Conservation (phyloP, 2,797 vertebrate genomes). For the Neosilurus hyrtlii region DNA sequence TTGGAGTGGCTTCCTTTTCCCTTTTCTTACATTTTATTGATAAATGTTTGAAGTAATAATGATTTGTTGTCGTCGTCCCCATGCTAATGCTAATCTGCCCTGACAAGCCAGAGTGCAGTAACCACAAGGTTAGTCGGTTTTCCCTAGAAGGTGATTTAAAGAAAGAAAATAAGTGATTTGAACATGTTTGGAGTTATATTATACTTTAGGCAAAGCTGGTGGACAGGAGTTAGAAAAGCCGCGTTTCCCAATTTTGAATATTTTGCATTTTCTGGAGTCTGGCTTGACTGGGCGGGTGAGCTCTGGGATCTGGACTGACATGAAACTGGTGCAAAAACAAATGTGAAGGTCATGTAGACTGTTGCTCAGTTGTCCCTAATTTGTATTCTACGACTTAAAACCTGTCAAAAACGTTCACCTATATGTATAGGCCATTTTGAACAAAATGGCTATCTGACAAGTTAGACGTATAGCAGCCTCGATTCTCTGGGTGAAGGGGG, state of each 20-base stretch:
- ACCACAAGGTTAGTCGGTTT: too few relatives aligned
- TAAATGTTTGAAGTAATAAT: neutral
- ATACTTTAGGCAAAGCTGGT: too few relatives aligned
- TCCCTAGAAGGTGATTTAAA: too few relatives aligned
- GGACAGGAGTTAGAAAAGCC: too few relatives aligned
- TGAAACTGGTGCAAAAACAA: constrained; percentile 7
- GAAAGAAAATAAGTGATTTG: too few relatives aligned
- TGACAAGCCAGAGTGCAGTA: too few relatives aligned
- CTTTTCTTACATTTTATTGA: too few relatives aligned
- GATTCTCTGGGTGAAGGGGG: neutral
- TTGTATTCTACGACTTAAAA: neutral
- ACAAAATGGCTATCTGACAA: neutral
- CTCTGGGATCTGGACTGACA: neutral
- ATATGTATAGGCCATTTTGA: neutral
- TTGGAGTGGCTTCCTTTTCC: neutral
- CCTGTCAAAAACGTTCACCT: neutral
- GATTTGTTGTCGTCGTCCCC: neutral
- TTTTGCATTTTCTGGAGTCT: too few relatives aligned
- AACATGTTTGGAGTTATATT: too few relatives aligned
- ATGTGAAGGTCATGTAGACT: neutral
- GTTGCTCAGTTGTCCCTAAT: neutral
- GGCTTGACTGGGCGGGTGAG: too few relatives aligned
- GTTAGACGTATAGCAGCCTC: neutral
- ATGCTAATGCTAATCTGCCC: constrained; percentile 8
- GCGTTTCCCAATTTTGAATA: too few relatives aligned